Base-by-base conservation (phyloP, 2,888 invertebrate species). In the Spisula solida region DNA sequence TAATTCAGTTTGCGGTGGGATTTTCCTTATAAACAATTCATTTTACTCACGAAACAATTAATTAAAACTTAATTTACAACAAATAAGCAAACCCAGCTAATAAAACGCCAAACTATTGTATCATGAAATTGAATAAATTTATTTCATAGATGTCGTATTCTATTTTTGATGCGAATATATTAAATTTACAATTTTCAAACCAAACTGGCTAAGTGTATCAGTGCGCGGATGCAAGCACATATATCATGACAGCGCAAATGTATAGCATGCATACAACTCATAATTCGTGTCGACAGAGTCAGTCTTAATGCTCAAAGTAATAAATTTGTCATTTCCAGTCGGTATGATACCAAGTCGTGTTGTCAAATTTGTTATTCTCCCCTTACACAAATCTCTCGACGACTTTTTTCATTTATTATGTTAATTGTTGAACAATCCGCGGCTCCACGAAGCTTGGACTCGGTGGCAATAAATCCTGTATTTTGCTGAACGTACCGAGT, bases 371-470 rank as follows among this genome's bases (percentile, higher is more conserved):
- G 91, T 82, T 83, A 85, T 82, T 87, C 88, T 81, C 85, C 70
- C 47, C 25, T 85, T 87, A 81, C 88, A 34, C 18, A 31, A 78
- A 34, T 86, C 87, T 91, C 85, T 83, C 79, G 75, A 79, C 85
- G 34, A 81, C 31, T 41, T 87, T 88, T 87, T 88, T 82, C 91
- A 91, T 89, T 88, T 75, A 82, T 91, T 81, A 89, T 91, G 87
- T 88, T 87, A 83, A 88, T 83, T 82, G 81, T 86, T 82, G 82
- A 81, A 89, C 78, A 82, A 0, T 56, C 18, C 82, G 66, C 25
- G 83, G 86, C 51, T 81, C 66, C 85, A 78, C 6, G 78, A 56
- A n/a, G 85, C 85, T 51, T 79, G 5, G 55, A 31, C 55, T n/a
- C 34, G n/a, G 2, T 48, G n/a, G 84, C 41, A 79, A 85, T 83